Percentiles rank a stretch among this genome's conserved stretches.
phyloP scores from a whole-genome alignment of 2,888 invertebrate species.

The Pseudococcus jackbeardsleyi region DNA sequence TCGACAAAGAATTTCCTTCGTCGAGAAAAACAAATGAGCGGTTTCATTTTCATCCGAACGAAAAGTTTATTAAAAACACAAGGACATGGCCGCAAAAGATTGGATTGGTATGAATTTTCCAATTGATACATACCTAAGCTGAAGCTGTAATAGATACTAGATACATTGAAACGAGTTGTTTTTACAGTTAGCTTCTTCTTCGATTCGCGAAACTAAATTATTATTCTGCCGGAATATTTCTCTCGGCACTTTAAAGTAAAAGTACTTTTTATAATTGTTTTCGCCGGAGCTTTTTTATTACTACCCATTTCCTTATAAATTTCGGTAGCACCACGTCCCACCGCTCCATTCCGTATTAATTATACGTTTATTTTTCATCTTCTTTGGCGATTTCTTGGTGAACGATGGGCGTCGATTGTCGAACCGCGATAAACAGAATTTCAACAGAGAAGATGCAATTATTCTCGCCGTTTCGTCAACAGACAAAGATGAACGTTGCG shows the following conservation, averaged over 20 bases:
- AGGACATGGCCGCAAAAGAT: background rate
- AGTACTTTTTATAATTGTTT: constrained; percentile 2
- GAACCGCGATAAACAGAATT: background rate
- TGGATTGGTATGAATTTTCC: background rate
- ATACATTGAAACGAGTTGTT: background rate
- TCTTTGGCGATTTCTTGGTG: background rate
- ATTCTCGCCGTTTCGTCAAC: background rate
- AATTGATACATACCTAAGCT: background rate
- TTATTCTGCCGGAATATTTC: background rate
- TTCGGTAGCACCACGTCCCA: background rate
- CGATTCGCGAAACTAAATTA: constrained; percentile 4
- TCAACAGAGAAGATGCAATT: background rate
- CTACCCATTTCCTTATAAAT: background rate
- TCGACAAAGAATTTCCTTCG: background rate
- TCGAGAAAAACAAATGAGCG: background rate
- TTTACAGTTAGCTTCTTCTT: background rate
- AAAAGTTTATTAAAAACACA: constrained; percentile 10
- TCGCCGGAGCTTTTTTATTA: background rate
- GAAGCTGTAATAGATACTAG: no score
- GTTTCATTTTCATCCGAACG: background rate
- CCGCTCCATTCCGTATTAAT: background rate
- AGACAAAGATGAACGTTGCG: background rate
- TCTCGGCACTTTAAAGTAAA: background rate
- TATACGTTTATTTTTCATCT: constrained; percentile 25
- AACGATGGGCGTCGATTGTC: background rate